Evolutionary conservation across 2,113 vertebrate genomes (phyloP).

Genomic region (Scomber colias): DNA sequence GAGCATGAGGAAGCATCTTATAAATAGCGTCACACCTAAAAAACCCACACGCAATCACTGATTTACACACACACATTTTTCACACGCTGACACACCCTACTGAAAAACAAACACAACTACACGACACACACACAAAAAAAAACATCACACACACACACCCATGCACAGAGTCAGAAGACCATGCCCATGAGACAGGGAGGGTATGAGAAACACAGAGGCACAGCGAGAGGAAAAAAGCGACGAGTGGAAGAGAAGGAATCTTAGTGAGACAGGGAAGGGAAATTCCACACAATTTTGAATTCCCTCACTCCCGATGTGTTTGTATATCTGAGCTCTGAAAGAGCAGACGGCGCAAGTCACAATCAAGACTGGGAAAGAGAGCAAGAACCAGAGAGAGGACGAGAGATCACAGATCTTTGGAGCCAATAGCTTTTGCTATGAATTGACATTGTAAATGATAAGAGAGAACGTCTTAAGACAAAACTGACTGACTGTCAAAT

Average conservation of each 20-base stretch:
- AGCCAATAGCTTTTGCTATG: conserved; percentile 59
- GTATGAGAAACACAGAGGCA: conserved; percentile 41
- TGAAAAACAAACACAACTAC: conserved; percentile 33
- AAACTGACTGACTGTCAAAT: conserved; percentile 52
- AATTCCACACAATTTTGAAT: conserved; percentile 66
- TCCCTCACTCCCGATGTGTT: conserved; percentile 73
- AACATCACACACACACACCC: conserved; percentile 42
- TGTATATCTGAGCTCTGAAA: conserved; percentile 75
- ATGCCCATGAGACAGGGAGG: conserved; percentile 67
- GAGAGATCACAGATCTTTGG: conserved; percentile 67
- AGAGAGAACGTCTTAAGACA: conserved; percentile 55
- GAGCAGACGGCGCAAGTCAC: conserved; percentile 84
- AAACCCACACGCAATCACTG: conserved; percentile 57
- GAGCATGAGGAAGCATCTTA: conserved; percentile 68
- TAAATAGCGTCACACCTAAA: conserved; percentile 70
- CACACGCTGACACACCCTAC: conserved; percentile 48
- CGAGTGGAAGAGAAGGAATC: conserved; percentile 33
- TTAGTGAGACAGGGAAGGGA: conserved; percentile 73
- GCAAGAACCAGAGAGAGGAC: conserved; percentile 37
- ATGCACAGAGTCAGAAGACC: conserved; percentile 65
- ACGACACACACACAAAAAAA: conserved; percentile 7
- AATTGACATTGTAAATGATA: conserved; percentile 66
- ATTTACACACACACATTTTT: conserved; percentile 62
- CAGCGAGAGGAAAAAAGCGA: conserved; percentile 14
- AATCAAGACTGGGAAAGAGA: conserved; percentile 81